Base-by-base conservation (phyloP, 2,888 invertebrate species). In the Phoronis australis region DNA sequence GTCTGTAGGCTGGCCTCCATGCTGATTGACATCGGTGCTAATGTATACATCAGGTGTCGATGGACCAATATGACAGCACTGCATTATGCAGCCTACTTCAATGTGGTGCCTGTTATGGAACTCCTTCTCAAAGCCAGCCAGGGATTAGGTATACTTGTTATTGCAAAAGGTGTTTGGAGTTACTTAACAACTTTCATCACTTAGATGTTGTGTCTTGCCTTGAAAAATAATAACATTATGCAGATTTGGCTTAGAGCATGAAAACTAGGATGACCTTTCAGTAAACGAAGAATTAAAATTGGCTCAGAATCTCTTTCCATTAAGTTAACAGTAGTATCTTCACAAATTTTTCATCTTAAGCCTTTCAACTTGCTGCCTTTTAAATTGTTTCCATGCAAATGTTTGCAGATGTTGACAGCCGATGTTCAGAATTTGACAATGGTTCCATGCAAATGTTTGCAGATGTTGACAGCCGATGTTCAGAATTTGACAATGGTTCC, bases 31-130 rank as follows among this genome's bases (percentile, higher is more conserved):
- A 57, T 62, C 49, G 79, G 79, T 2, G 79, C 80, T 2, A 77
- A 80, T 61, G 66, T 77, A 15, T 72, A 73, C 52, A 71, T 78
- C 25, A 65, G 79, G 40, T 80, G 79, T 56, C 66, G 78, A 18
- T 80, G 80, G 80, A 80, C 80, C 27, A 76, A 78, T 56, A 80
- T 80, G 80, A 76, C 79, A 31, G 75, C 80, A 25, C 63, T 80
- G 26, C 80, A 80, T 60, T 80, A 79, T 64, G 80, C 80, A 31
- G 75, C 78, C 2, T 80, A 78, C 59, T 80, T 80, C 62, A 79
- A 80, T 64, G 78, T 79, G 15, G 76, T 78, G 4, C 68, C 75
- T 38, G 74, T 78, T 9, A 64, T 79, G 25, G 68, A 71, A 57
- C 60, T 75, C 25, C 64, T 79, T 12, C 64, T 79, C 12, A 67